A percentile compares a stretch with the other conserved stretches of the same genome.
Evolutionary conservation across 2,797 vertebrate genomes (phyloP).

Genomic region (Alcedo atthis): DNA sequence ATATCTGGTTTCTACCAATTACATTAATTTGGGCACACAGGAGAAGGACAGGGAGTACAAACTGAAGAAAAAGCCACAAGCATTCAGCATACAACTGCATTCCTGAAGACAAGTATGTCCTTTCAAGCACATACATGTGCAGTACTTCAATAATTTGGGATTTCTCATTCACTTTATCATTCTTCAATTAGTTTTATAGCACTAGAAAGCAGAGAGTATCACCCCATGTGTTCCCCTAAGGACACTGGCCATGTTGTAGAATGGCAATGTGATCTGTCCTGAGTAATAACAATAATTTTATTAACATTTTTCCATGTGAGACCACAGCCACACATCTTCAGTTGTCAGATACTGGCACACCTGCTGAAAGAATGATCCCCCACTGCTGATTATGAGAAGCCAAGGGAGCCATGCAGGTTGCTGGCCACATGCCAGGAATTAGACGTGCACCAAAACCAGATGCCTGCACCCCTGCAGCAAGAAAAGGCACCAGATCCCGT

Average conservation of each 20-base stretch:
- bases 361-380: slow-evolving; percentile 19
- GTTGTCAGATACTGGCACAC: neutral
- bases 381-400: neutral
- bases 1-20: neutral
- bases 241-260: neutral
- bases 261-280: neutral
- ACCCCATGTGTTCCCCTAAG: neutral
- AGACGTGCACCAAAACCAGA: slow-evolving; percentile 43
- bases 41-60: neutral
- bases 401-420: neutral
- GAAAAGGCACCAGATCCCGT: slow-evolving; percentile 21
- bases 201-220: neutral
- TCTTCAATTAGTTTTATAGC: neutral
- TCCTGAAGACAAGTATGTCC: neutral
- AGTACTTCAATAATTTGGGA: neutral
- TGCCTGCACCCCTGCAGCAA: neutral
- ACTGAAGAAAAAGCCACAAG: neutral
- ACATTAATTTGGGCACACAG: neutral
- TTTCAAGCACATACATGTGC: neutral
- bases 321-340: neutral
- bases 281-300: neutral
- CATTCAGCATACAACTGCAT: neutral
- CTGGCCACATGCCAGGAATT: slow-evolving; percentile 9
- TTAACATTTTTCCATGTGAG: neutral
- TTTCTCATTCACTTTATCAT: neutral